Percentiles rank a stretch among this genome's conserved stretches.
These are phyloP conservation scores for Creontiades dilutus DNA, from an alignment of 2,888 invertebrate genomes.

Conservation along the genomic window DNA sequence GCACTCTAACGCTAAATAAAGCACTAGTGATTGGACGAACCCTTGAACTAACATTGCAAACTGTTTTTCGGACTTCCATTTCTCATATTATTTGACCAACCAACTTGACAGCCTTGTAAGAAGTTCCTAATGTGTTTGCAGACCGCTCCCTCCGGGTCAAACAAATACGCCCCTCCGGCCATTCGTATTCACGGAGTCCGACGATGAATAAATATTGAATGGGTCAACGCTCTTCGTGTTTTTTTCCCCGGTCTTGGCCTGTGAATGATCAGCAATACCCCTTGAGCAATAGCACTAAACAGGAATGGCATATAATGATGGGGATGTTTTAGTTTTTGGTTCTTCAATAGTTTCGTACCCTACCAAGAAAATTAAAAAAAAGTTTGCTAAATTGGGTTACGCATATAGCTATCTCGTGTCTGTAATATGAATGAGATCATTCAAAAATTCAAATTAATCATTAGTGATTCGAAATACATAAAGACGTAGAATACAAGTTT, in stretches of 20 bases:
- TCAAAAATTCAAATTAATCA: too few relatives aligned
- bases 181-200: slow-evolving; percentile 15
- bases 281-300: too few relatives aligned
- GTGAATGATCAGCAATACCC: too few relatives aligned
- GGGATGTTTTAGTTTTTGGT: too few relatives aligned
- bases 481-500: too few relatives aligned
- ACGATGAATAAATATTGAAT: slow-evolving; percentile 19
- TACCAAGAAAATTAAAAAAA: too few relatives aligned
- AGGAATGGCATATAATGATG: too few relatives aligned
- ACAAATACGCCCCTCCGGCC: slow-evolving; percentile 13
- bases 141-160: slow-evolving; percentile 34
- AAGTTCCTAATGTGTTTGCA: slow-evolving; percentile 45
- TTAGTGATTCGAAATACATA: too few relatives aligned
- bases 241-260: background rate
- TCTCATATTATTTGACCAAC: background rate
- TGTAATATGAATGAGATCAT: too few relatives aligned
- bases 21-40: background rate
- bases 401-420: too few relatives aligned
- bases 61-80: background rate
- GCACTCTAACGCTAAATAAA: background rate
- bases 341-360: too few relatives aligned
- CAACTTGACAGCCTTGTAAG: slow-evolving; percentile 37
- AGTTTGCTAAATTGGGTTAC: too few relatives aligned
- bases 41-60: background rate
- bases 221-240: slow-evolving; percentile 27